Evolutionary conservation across 2,888 invertebrate genomes (phyloP).

Genomic region (Carabus problematicus): DNA sequence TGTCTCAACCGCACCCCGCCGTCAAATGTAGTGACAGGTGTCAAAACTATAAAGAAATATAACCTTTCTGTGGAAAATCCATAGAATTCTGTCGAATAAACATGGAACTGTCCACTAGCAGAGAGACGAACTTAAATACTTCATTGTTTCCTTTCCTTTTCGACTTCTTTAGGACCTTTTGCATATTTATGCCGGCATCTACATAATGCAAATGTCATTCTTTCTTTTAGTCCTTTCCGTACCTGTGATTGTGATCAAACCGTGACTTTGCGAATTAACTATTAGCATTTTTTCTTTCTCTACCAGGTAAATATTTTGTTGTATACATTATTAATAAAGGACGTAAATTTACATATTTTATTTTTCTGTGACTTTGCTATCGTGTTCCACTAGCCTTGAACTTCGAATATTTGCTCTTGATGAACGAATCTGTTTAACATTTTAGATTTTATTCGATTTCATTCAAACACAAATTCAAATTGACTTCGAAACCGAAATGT

Average conservation of each 20-base stretch:
- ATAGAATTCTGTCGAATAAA: too few relatives aligned
- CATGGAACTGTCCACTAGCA: too few relatives aligned
- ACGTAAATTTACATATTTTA: too few relatives aligned
- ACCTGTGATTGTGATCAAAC: slow-evolving; percentile 21
- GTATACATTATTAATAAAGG: too few relatives aligned
- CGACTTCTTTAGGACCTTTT: not conserved
- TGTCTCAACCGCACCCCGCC: slow-evolving; percentile 19
- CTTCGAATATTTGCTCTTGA: not conserved
- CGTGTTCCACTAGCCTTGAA: too few relatives aligned
- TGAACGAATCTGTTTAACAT: not conserved
- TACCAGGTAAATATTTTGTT: too few relatives aligned
- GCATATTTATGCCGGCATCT: slow-evolving; percentile 21
- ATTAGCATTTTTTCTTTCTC: slow-evolving; percentile 22
- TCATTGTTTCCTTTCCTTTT: too few relatives aligned
- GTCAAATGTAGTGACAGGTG: slow-evolving; percentile 30
- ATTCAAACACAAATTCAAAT: too few relatives aligned
- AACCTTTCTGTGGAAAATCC: not conserved
- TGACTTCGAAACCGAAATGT: too few relatives aligned
- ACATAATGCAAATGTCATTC: slow-evolving; percentile 18
- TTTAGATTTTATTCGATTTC: not conserved
- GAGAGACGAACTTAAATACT: too few relatives aligned
- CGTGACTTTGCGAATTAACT: slow-evolving; percentile 3
- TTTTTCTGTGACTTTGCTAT: too few relatives aligned
- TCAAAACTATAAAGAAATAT: slow-evolving; percentile 38
- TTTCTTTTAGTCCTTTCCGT: not conserved